Conservation (phyloP, 2,888 invertebrate genomes). For the Nomada ferruginata region DNA sequence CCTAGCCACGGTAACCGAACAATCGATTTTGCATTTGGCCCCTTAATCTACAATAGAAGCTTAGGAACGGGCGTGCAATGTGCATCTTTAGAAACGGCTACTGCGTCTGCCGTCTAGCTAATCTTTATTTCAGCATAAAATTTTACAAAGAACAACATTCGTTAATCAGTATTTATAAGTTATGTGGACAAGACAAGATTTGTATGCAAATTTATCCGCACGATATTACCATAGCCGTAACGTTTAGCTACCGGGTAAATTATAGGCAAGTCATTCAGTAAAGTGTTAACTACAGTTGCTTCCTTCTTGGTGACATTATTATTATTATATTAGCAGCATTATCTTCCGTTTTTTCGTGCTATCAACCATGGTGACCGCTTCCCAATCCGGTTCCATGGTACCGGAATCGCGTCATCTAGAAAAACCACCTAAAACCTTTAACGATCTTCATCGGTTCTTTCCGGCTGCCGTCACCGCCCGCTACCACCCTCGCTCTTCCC, state of each 20-base stretch:
- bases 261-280: no score
- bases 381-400: slow-evolving; percentile 49
- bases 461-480: not conserved
- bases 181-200: no score
- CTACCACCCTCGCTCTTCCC: not conserved
- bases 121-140: not conserved
- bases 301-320: slow-evolving; percentile 30
- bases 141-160: not conserved
- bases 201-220: no score
- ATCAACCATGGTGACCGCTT: slow-evolving; percentile 38
- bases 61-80: no score
- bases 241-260: no score
- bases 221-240: no score
- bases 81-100: no score
- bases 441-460: slow-evolving; percentile 29
- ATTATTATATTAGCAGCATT: not conserved
- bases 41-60: no score
- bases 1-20: not conserved
- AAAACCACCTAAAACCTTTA: slow-evolving; percentile 41
- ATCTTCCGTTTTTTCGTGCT: slow-evolving; percentile 19
- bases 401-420: slow-evolving; percentile 48
- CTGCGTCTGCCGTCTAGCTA: no score
- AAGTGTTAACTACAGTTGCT: slow-evolving; percentile 22
- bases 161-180: no score
- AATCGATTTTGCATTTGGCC: not conserved